Evolutionary conservation across 2,113 vertebrate genomes (phyloP).

Genomic region (Bombycilla garrulus): DNA sequence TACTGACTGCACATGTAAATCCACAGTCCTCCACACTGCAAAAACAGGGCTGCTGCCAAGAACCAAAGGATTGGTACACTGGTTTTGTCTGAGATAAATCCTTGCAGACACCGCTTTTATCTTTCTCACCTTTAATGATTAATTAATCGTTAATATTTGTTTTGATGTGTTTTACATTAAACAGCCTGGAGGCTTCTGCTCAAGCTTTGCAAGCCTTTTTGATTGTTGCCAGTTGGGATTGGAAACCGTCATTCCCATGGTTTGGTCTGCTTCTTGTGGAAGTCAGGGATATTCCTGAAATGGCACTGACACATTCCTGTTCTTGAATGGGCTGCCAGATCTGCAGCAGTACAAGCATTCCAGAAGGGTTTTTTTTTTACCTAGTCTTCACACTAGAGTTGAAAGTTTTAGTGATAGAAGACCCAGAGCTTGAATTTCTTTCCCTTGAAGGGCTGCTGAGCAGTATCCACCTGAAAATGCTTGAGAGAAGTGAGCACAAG

Average conservation of each 20-base stretch:
- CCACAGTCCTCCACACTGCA: background rate
- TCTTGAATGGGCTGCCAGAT: background rate
- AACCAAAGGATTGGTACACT: background rate
- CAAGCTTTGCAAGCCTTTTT: background rate
- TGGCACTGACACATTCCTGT: background rate
- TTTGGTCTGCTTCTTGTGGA: background rate
- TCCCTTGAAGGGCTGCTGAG: background rate
- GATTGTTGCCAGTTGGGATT: background rate
- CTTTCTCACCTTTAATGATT: constrained; percentile 38
- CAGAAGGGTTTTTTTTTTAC: background rate
- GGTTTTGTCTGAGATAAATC: background rate
- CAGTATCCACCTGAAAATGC: background rate
- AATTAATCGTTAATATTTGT: constrained; percentile 34
- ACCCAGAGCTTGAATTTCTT: background rate
- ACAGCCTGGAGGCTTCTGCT: constrained; percentile 27
- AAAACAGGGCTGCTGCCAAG: background rate
- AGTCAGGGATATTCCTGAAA: background rate
- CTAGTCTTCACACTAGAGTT: background rate
- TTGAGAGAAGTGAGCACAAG: background rate
- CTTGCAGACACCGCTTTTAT: background rate
- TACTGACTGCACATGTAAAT: constrained; percentile 18
- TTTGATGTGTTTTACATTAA: constrained; percentile 45
- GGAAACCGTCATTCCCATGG: rapidly evolving
- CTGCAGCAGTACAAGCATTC: background rate
- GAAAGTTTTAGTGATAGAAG: background rate